Percentiles rank a stretch among this genome's conserved stretches.
Conservation (phyloP, 2,113 vertebrate species). For the Muntiacus reevesi region DNA sequence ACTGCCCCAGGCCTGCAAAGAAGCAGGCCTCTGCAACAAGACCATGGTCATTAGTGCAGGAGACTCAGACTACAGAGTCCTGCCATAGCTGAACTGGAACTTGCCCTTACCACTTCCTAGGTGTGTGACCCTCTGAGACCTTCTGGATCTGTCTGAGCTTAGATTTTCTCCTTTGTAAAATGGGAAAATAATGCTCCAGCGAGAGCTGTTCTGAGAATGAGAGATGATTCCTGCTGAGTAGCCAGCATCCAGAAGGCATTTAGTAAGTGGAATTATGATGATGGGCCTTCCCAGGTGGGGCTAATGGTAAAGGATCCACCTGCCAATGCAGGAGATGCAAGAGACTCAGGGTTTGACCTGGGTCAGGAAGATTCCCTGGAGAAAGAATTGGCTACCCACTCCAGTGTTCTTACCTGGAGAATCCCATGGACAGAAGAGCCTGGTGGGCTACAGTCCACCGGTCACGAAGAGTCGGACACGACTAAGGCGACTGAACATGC, state of each 20-base stretch:
- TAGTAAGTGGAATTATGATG: accelerated
- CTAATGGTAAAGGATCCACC: neutral
- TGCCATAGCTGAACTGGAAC: neutral
- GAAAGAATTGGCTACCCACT: neutral
- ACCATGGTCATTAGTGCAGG: neutral
- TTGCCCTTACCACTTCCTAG: neutral
- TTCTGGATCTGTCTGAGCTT: neutral
- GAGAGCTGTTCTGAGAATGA: accelerated
- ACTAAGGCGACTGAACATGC: accelerated
- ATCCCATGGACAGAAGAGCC: neutral
- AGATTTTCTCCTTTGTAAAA: neutral
- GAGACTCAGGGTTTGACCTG: neutral
- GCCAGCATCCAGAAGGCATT: neutral
- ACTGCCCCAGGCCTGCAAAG: accelerated
- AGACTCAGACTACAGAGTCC: neutral
- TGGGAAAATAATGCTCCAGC: accelerated
- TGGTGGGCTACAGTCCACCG: neutral
- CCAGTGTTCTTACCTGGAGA: neutral
- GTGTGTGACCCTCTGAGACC: accelerated
- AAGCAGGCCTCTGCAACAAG: neutral
- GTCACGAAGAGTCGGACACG: neutral
- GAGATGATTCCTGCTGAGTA: too few relatives aligned
- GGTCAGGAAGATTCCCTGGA: neutral
- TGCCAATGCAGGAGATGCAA: neutral
- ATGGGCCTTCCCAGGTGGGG: neutral